phyloP scores from a whole-genome alignment of 2,888 invertebrate species.

The Acanthacorydalis orientalis region DNA sequence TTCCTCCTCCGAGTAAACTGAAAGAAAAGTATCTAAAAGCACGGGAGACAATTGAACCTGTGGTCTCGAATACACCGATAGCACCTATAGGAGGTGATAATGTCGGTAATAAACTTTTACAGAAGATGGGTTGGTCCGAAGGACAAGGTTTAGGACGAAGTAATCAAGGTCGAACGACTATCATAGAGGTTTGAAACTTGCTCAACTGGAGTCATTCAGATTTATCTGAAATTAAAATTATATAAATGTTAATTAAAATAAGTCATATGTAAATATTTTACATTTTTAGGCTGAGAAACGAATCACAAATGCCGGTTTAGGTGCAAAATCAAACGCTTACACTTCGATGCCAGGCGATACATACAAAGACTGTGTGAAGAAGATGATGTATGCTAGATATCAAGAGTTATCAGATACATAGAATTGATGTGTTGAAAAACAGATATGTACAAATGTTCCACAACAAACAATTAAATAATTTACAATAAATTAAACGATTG shows the following conservation, averaged over 20 bases:
- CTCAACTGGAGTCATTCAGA: background rate
- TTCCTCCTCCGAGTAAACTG: constrained; percentile 52
- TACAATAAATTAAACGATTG: too few species aligned
- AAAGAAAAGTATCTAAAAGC: constrained; percentile 56
- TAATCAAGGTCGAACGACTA: constrained; percentile 84
- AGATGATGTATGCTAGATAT: constrained; percentile 76
- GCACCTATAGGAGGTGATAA: constrained; percentile 71
- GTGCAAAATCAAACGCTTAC: constrained; percentile 62
- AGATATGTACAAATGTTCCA: too few species aligned
- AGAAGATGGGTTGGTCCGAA: constrained; percentile 99
- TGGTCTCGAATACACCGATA: constrained; percentile 31
- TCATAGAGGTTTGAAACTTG: constrained; percentile 55
- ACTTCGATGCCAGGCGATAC: constrained; percentile 68
- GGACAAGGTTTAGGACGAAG: constrained; percentile 89
- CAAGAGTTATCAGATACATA: constrained; percentile 50
- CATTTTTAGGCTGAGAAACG: constrained; percentile 34
- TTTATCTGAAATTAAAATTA: too few species aligned
- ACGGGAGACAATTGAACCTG: constrained; percentile 27
- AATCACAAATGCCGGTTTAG: constrained; percentile 60
- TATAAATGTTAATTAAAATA: too few species aligned
- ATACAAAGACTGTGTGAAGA: constrained; percentile 78
- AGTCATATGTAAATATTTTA: background rate
- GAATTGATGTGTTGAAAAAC: background rate
- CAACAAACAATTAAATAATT: too few species aligned
- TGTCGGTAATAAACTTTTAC: constrained; percentile 85